phyloP scores from a whole-genome alignment of 2,113 vertebrate species.

The Pogona vitticeps region DNA sequence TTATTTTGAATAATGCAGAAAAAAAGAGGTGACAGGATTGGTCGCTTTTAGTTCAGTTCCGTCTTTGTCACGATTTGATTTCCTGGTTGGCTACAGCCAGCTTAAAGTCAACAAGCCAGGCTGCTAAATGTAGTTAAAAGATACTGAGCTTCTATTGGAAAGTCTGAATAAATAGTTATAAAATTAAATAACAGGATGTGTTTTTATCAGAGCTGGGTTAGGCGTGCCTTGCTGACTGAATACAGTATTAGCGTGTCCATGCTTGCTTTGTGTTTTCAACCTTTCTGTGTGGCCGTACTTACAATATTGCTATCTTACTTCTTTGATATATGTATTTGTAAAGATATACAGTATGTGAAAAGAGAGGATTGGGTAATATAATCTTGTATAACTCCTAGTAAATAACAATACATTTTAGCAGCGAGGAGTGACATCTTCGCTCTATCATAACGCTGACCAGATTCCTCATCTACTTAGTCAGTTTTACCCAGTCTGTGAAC shows the following conservation, averaged over 20 bases:
- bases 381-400: not conserved
- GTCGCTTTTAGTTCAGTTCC: not conserved
- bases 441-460: not conserved
- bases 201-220: not conserved
- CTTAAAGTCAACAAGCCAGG: constrained; percentile 1
- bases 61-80: not conserved
- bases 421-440: not conserved
- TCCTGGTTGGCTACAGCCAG: not conserved
- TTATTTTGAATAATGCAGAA: not conserved
- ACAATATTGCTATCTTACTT: not conserved
- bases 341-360: not conserved
- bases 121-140: constrained; percentile 4
- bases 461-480: not conserved
- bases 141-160: not conserved
- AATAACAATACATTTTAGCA: not conserved
- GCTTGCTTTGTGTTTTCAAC: not conserved
- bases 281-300: not conserved
- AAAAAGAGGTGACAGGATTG: not conserved
- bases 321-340: not conserved
- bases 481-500: not conserved
- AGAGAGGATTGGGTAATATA: not conserved
- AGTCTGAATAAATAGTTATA: constrained; percentile 16
- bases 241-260: not conserved
- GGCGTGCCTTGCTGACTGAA: not conserved
- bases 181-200: not conserved